phyloP scores from a whole-genome alignment of 1,140 invertebrate genomes.

The Ceratina calcarata region DNA sequence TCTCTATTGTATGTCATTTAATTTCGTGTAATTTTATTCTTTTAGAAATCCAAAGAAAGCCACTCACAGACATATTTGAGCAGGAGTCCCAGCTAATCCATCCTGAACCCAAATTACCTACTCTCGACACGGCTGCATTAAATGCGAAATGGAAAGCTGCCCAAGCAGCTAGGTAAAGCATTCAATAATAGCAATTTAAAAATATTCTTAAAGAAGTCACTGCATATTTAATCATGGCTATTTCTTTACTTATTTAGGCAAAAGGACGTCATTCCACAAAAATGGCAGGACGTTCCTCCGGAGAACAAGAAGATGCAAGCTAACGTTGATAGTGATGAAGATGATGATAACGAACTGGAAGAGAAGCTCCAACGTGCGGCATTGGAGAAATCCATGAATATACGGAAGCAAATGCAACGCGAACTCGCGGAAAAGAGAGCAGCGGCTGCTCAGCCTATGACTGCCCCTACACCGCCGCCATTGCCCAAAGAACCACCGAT shows the following conservation, averaged over 20 bases:
- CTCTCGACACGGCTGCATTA: conserved; percentile 74
- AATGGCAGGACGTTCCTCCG: conserved; percentile 73
- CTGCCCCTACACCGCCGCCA: conserved; percentile 78
- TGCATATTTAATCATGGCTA: neutral
- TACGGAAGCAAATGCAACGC: conserved; percentile 77
- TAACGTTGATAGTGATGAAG: conserved; percentile 71
- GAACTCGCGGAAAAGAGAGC: conserved; percentile 76
- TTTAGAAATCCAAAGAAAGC: conserved; percentile 78
- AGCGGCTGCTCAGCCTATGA: conserved; percentile 69
- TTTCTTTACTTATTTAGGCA: conserved; percentile 56
- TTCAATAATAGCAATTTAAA: neutral
- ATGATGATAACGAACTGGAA: conserved; percentile 71
- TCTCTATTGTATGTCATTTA: neutral
- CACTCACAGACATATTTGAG: conserved; percentile 77
- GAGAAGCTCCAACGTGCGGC: conserved; percentile 73
- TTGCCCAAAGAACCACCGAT: conserved; percentile 76
- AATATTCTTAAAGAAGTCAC: too few relatives aligned
- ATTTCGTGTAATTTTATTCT: neutral
- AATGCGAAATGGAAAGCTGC: conserved; percentile 79
- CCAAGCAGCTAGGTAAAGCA: conserved; percentile 74
- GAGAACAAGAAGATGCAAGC: conserved; percentile 68
- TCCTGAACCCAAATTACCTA: conserved; percentile 75
- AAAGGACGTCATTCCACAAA: conserved; percentile 71
- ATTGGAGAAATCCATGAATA: conserved; percentile 76
- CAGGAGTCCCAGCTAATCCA: conserved; percentile 77